Percentiles rank a stretch among this genome's conserved stretches.
Evolutionary conservation across 2,113 vertebrate genomes (phyloP).

Genomic region (Sinocyclocheilus rhinocerous): DNA sequence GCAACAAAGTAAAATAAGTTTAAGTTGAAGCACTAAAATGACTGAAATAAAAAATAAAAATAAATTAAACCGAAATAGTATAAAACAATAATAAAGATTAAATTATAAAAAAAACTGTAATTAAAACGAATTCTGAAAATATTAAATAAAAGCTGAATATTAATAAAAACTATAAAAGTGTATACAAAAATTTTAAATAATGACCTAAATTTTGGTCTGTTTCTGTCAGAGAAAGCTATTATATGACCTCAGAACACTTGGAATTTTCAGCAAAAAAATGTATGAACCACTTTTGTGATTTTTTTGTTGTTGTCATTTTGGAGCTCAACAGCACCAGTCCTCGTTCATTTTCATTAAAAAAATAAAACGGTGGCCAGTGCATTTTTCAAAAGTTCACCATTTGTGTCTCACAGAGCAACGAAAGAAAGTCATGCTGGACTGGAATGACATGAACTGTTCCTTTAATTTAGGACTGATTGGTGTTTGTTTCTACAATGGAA

Average conservation of each 20-base stretch:
- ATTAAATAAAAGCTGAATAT: not conserved
- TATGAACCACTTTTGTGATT: not conserved
- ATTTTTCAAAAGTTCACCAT: not conserved
- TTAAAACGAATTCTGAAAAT: no score
- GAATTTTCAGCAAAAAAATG: not conserved
- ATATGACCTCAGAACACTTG: not conserved
- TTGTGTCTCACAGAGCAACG: not conserved
- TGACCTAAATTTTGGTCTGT: no score
- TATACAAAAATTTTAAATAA: no score
- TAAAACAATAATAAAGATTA: no score
- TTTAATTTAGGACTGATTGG: not conserved
- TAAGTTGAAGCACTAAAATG: no score
- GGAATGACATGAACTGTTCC: not conserved
- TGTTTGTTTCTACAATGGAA: conserved; percentile 13
- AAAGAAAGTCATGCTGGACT: not conserved
- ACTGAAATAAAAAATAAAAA: no score
- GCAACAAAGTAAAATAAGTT: no score
- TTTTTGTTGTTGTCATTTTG: not conserved
- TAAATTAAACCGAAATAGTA: no score
- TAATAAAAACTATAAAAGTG: no score
- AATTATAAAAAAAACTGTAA: no score
- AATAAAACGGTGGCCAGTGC: not conserved
- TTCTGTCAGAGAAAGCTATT: not conserved
- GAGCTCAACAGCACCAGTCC: not conserved
- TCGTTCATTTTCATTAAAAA: not conserved